A percentile compares a stretch with the other conserved stretches of the same genome.
These are phyloP conservation scores for Himantopus leucocephalus DNA, from an alignment of 2,113 vertebrate species.

Conservation along the genomic window DNA sequence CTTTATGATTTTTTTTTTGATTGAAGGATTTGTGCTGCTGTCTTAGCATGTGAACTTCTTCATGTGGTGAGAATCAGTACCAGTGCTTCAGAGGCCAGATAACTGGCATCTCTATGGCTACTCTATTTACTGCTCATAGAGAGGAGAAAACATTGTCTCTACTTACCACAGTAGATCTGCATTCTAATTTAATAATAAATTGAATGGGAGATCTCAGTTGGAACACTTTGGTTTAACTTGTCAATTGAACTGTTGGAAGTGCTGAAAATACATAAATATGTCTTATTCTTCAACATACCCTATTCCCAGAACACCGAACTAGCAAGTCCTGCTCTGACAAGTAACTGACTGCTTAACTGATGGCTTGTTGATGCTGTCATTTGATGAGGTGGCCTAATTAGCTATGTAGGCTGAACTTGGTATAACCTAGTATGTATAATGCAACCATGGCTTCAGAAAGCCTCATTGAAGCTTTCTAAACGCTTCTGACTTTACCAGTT, in stretches of 20 bases:
- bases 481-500: not conserved
- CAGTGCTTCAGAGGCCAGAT: not conserved
- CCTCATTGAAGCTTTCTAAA: not conserved
- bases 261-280: not conserved
- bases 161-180: not conserved
- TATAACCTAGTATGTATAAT: not conserved
- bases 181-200: not conserved
- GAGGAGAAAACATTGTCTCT: not conserved
- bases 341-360: not conserved
- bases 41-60: not conserved
- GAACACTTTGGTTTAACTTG: not conserved
- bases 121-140: not conserved
- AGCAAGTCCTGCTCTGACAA: not conserved
- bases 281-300: not conserved
- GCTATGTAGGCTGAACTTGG: not conserved
- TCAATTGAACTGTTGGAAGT: not conserved
- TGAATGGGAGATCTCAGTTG: not conserved
- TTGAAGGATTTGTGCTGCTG: not conserved
- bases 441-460: not conserved
- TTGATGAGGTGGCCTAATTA: not conserved
- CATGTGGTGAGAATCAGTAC: not conserved
- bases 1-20: not conserved
- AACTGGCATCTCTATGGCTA: not conserved
- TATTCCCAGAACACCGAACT: not conserved
- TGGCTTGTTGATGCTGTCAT: not conserved